Base-by-base conservation (phyloP, 2,888 invertebrate genomes). In the Lithophane semibrunnea region DNA sequence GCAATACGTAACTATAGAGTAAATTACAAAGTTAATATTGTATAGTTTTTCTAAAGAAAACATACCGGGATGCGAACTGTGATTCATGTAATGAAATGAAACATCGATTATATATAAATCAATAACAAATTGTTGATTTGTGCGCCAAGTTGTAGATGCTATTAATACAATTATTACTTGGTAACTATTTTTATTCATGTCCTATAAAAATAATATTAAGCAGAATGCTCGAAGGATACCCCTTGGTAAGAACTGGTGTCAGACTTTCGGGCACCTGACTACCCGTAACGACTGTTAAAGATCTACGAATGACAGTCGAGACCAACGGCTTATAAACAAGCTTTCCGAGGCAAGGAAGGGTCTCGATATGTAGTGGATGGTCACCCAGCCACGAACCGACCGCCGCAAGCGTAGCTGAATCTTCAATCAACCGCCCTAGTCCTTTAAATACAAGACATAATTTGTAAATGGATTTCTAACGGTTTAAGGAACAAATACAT, bases 401-500 rank as follows among this genome's bases (percentile, higher is more conserved):
- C 3, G 44, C 44, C 1, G 18, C 24, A 18, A 24, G 7, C 7
- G 24, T 21, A 21, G 3, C 18, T 49, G 13, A 37, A 56, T 12
- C 29, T 21, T 29, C 9, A 9, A 68, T 37, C 5, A 5, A 60
- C 21, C 4, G 24, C 1, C 9, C 10, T 21, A 29, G 8, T 24
- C 21, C 37, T 73, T 29, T 21, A 72, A 54, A 73, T 44, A n/a
- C 54, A 44, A 42, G 49, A 37, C 47, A n/a, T 75, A 29, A 67
- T 72, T 79, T 37, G n/a, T 67, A 64, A 80, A 83, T 80, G 21
- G 49, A 79, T 68, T 82, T 66, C 16, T 70, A 44, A 66, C 49
- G 47, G n/a, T 70, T 71, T 18, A 72, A 56, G 47, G 21, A 56
- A 67, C 52, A 56, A 78, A 21, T 67, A 71, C 73, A 67, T 68